Evolutionary conservation across 1,140 invertebrate genomes (phyloP).

Genomic region (Temnothorax longispinosus): DNA sequence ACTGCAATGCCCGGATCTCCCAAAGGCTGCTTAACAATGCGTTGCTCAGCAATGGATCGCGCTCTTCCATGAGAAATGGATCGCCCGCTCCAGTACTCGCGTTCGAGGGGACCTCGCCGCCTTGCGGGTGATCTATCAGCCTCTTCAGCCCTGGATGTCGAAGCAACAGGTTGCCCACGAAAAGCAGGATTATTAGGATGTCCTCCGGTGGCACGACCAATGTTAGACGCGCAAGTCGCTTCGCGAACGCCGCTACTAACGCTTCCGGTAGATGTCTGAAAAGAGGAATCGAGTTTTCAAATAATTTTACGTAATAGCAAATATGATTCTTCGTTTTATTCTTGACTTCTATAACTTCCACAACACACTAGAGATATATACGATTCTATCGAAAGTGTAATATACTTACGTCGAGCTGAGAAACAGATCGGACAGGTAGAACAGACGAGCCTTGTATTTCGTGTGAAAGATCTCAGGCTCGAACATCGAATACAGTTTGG

Average conservation of each 20-base stretch:
- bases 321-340: not conserved
- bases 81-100: conserved; percentile 86
- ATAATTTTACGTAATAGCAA: not conserved
- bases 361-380: not conserved
- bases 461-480: conserved; percentile 95
- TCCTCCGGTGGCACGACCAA: conserved; percentile 93
- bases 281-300: conserved; percentile 52
- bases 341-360: not conserved
- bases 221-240: conserved; percentile 93
- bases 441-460: conserved; percentile 94
- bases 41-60: conserved; percentile 91
- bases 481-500: conserved; percentile 97
- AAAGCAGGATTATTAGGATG: conserved; percentile 92
- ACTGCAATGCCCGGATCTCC: conserved; percentile 93
- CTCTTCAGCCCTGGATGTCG: conserved; percentile 94
- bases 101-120: conserved; percentile 78
- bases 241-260: conserved; percentile 97
- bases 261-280: conserved; percentile 95
- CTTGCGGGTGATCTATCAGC: conserved; percentile 89
- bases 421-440: conserved; percentile 96
- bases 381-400: not conserved
- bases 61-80: conserved; percentile 93
- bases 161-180: conserved; percentile 95
- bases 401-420: conserved; percentile 94
- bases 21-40: conserved; percentile 96